Evolutionary conservation across 23 tunicate species (phyloP), one percentile per base, ranked within the genome.

Genomic region (Diplosoma virens): DNA sequence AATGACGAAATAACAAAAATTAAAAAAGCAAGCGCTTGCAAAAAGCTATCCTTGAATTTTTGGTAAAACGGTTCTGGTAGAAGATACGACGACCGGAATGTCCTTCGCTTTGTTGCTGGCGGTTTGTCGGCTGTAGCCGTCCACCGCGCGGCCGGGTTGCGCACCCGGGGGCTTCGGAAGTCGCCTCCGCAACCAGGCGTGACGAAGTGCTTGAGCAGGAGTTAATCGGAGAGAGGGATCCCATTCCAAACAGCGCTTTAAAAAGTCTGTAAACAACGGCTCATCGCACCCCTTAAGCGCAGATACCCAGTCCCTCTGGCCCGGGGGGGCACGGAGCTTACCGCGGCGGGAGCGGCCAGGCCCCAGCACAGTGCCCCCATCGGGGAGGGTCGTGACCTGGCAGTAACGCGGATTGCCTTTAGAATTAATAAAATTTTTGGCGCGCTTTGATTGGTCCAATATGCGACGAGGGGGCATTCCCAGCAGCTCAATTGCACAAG

Each of bases 351-450:
- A 88, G 24, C 99, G 78, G 47, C 99, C 99, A 0, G 96, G 90
- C 23, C 93, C 93, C 52, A 95, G 63, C 0, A 95, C 96, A 3
- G 95, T 84, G 68, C 81, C 77, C 3, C 99, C 99, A 59, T 95
- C 99, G 23, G 96, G 88, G 1, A 93, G 37, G 0, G 96, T 83
- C 11, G 93, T 95, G 24, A 88, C 84, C 32, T 85, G 89, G 73
- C 99, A 95, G 76, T 95, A 95, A 6, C 99, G 86, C 6, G 99
- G 99, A 56, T 95, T 81, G 50, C 99, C 99, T 79, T 88, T 88
- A 32, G 99, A 88, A 52, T 82, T 88, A 41, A 95, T 81, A 50
- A 95, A 95, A 75, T 95, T 95, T 58, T 85, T 88, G 1, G 99
- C 95, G 31, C 99, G 83, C 59, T 95, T 95, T 31, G 99, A 73